Conservation (phyloP, 2,113 vertebrate genomes). For the Nipponia nippon region DNA sequence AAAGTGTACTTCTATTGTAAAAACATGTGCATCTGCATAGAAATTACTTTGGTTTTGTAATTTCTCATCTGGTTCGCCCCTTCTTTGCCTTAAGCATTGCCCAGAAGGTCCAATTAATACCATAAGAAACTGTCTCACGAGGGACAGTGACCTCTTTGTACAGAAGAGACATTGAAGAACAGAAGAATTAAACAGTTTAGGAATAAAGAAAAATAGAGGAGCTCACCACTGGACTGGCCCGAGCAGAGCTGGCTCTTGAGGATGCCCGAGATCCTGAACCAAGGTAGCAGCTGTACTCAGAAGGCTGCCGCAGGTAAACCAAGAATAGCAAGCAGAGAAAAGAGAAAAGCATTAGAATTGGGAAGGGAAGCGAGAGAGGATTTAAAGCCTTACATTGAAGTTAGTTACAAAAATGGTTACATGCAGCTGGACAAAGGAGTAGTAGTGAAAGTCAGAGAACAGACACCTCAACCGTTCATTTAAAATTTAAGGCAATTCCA, state of each 20-base stretch:
- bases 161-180: not conserved
- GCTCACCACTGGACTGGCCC: slow-evolving; percentile 98
- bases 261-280: slow-evolving; percentile 88
- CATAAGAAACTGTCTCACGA: rapidly evolving
- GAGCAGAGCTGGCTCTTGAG: slow-evolving; percentile 91
- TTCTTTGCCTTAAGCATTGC: not conserved
- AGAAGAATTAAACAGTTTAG: not conserved
- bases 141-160: not conserved
- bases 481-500: not conserved
- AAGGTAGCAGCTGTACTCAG: slow-evolving; percentile 84
- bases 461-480: not conserved
- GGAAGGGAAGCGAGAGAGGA: not conserved
- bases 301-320: slow-evolving; percentile 74
- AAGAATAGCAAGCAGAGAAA: slow-evolving; percentile 49
- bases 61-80: not conserved
- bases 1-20: not conserved
- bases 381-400: not conserved
- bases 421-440: not conserved
- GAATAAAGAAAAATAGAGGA: not conserved
- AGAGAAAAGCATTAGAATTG: slow-evolving; percentile 52
- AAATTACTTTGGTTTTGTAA: not conserved
- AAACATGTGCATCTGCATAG: not conserved
- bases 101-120: not conserved
- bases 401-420: not conserved
- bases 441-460: not conserved